These are phyloP conservation scores for Acromyrmex echinatior DNA, from an alignment of 1,140 invertebrate species.

Conservation along the genomic window DNA sequence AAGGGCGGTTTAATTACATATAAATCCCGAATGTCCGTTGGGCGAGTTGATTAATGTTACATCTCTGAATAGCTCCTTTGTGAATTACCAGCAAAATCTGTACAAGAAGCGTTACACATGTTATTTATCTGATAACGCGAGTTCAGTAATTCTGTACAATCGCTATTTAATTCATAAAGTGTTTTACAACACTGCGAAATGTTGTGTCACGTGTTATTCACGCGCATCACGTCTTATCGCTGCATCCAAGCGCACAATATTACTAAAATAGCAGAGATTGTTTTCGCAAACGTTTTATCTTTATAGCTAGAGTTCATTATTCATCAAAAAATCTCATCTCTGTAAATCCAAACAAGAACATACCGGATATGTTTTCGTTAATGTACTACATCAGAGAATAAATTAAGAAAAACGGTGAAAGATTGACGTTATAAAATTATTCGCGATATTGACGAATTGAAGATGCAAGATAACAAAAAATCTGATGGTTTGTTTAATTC, in stretches of 20 bases:
- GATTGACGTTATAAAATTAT: not conserved
- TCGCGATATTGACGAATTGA: not conserved
- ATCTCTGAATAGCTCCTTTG: constrained; percentile 32
- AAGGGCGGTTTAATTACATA: constrained; percentile 15
- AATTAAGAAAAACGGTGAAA: not conserved
- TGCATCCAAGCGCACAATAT: not conserved
- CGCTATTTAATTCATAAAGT: constrained; percentile 62
- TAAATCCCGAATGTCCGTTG: constrained; percentile 1
- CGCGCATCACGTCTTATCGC: constrained; percentile 19
- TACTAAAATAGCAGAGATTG: not conserved
- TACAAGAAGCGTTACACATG: not conserved
- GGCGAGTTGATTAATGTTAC: constrained; percentile 4
- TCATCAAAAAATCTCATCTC: constrained; percentile 3
- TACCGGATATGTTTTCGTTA: not conserved
- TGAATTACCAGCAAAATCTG: constrained; percentile 17
- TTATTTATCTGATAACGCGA: constrained; percentile 35
- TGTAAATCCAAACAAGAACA: not conserved
- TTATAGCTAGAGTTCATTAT: not conserved
- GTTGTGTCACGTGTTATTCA: not conserved
- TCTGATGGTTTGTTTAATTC: not conserved
- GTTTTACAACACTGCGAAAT: constrained; percentile 24
- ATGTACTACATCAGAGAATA: not conserved
- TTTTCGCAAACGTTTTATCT: not conserved
- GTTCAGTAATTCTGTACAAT: constrained; percentile 3
- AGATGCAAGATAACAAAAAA: not conserved